These are phyloP conservation scores for Octomys mimax DNA, from an alignment of 2,797 vertebrate genomes.

Conservation along the genomic window DNA sequence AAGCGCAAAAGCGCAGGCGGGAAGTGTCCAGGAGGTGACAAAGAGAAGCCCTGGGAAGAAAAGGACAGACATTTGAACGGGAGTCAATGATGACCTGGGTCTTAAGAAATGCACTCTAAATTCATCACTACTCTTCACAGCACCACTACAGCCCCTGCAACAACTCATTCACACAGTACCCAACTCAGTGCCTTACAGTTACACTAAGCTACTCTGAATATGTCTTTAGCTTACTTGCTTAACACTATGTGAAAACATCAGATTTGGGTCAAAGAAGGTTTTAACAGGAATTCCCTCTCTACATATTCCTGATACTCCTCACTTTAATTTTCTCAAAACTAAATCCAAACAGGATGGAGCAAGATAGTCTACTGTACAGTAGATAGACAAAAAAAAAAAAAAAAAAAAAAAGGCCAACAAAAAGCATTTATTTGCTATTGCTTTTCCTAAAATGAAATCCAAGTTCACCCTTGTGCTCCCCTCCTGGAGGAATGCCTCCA, in stretches of 20 bases:
- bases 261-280: slow-evolving; percentile 59
- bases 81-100: not conserved
- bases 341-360: slow-evolving; percentile 67
- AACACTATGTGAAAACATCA: slow-evolving; percentile 49
- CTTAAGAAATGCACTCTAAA: slow-evolving; percentile 43
- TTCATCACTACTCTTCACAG: not conserved
- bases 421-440: slow-evolving; percentile 47
- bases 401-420: slow-evolving; percentile 55
- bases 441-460: slow-evolving; percentile 63
- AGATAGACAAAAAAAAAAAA: not conserved
- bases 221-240: slow-evolving; percentile 45
- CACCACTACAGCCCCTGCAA: not conserved
- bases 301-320: slow-evolving; percentile 60
- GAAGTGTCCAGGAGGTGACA: slow-evolving; percentile 50
- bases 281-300: slow-evolving; percentile 56
- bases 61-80: not conserved
- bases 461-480: slow-evolving; percentile 40
- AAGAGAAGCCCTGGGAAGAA: not conserved
- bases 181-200: slow-evolving; percentile 36
- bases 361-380: slow-evolving; percentile 53
- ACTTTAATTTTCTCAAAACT: slow-evolving; percentile 69
- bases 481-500: not conserved
- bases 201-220: slow-evolving; percentile 29
- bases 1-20: slow-evolving; percentile 2
- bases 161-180: slow-evolving; percentile 51